A percentile compares a stretch with the other conserved stretches of the same genome.
Conservation (phyloP, 2,113 vertebrate genomes). For the Desmodus rotundus region DNA sequence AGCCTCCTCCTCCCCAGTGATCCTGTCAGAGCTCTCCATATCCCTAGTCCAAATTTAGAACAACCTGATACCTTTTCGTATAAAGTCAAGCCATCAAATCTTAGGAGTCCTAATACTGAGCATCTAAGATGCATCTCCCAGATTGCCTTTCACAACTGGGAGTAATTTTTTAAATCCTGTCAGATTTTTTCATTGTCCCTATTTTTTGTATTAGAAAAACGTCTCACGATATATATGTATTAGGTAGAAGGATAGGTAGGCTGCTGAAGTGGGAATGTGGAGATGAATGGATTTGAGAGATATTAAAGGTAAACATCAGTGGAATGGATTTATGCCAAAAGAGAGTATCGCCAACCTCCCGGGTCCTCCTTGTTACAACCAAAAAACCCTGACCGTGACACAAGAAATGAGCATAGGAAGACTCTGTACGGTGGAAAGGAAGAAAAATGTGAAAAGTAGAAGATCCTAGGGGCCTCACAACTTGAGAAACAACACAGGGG, state of each 20-base stretch:
- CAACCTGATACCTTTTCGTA: not conserved
- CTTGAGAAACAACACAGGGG: not conserved
- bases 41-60: not conserved
- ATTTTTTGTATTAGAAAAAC: not conserved
- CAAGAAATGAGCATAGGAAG: not conserved
- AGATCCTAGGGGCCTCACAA: not conserved
- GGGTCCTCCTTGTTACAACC: not conserved
- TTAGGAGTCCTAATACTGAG: not conserved
- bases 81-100: not conserved
- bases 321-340: not conserved
- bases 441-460: not conserved
- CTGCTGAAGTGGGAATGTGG: not conserved
- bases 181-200: not conserved
- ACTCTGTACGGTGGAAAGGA: not conserved
- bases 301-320: not conserved
- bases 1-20: no score
- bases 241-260: not conserved
- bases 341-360: not conserved
- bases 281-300: not conserved
- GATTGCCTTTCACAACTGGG: not conserved
- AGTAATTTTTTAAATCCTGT: not conserved
- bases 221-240: not conserved
- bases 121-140: not conserved
- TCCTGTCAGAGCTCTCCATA: no score
- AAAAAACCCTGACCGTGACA: not conserved